phyloP scores from a whole-genome alignment of 2,888 invertebrate species.

The Chouioia cunea region DNA sequence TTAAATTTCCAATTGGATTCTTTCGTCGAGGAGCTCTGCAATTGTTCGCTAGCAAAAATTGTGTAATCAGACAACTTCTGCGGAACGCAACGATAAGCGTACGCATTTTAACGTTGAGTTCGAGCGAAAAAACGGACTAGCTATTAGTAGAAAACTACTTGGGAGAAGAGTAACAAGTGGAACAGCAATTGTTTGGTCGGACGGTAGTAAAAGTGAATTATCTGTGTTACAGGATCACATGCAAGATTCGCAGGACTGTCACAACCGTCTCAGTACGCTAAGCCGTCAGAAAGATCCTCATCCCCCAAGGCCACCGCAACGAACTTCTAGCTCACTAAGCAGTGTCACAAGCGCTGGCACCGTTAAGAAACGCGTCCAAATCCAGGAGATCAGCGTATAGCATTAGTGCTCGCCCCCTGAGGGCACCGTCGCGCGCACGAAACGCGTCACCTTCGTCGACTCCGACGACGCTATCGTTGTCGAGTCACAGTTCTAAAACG shows the following conservation, averaged over 20 bases:
- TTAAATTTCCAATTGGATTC: too few relatives aligned
- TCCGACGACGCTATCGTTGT: conserved; percentile 51
- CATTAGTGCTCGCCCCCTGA: conserved; percentile 68
- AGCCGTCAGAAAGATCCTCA: conserved; percentile 45
- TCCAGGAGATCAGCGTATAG: conserved; percentile 86
- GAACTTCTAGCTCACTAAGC: conserved; percentile 1
- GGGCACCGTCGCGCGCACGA: conserved; percentile 60
- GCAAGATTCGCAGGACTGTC: conserved; percentile 31
- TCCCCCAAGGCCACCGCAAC: not conserved
- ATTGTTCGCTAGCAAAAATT: too few relatives aligned
- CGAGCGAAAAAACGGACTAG: too few relatives aligned
- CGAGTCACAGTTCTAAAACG: conserved; percentile 55
- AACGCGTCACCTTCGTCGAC: conserved; percentile 64
- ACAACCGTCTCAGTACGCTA: conserved; percentile 53
- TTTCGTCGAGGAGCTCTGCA: too few relatives aligned
- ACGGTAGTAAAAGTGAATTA: too few relatives aligned
- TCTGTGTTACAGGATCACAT: conserved; percentile 45
- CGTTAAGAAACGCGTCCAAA: conserved; percentile 83
- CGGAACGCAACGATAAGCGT: too few relatives aligned
- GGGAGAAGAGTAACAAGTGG: too few relatives aligned
- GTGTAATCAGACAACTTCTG: too few relatives aligned
- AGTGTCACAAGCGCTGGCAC: conserved; percentile 54
- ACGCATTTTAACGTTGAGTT: too few relatives aligned
- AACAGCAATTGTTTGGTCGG: not conserved
- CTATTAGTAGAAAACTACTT: too few relatives aligned